phyloP scores from a whole-genome alignment of 2,113 vertebrate species.

The Solea senegalensis region DNA sequence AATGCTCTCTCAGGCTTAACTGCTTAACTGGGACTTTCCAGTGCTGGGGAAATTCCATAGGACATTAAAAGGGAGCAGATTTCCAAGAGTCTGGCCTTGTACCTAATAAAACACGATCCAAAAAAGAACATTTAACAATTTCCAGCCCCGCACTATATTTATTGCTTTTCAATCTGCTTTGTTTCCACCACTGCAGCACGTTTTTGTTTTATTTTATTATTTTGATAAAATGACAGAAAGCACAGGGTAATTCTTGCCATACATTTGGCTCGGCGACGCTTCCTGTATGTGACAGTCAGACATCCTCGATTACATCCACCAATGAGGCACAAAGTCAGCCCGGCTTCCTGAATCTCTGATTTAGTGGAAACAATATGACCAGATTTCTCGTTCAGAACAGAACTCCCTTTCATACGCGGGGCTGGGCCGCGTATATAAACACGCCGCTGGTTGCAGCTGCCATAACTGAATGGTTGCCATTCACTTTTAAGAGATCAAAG shows the following conservation, averaged over 20 bases:
- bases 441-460: too few species aligned
- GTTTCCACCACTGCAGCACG: slow-evolving; percentile 36
- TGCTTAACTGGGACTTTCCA: slow-evolving; percentile 63
- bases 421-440: too few species aligned
- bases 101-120: slow-evolving; percentile 66
- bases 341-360: slow-evolving; percentile 4
- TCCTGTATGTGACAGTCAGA: slow-evolving; percentile 22
- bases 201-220: background rate
- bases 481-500: too few species aligned
- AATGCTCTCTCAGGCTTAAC: slow-evolving; percentile 12
- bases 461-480: too few species aligned
- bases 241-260: slow-evolving; percentile 30
- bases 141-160: slow-evolving; percentile 46
- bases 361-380: too few species aligned
- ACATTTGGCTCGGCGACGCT: slow-evolving; percentile 11
- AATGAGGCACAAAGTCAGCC: background rate
- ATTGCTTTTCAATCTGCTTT: slow-evolving; percentile 51
- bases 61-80: slow-evolving; percentile 55
- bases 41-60: slow-evolving; percentile 61
- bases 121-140: slow-evolving; percentile 48
- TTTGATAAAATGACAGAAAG: slow-evolving; percentile 30
- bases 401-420: too few species aligned
- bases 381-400: too few species aligned
- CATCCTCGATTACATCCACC: slow-evolving; percentile 26
- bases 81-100: slow-evolving; percentile 61